Percentiles rank a stretch among this genome's conserved stretches.
These are phyloP conservation scores for Meles meles DNA, from an alignment of 2,113 vertebrate species.

Conservation along the genomic window DNA sequence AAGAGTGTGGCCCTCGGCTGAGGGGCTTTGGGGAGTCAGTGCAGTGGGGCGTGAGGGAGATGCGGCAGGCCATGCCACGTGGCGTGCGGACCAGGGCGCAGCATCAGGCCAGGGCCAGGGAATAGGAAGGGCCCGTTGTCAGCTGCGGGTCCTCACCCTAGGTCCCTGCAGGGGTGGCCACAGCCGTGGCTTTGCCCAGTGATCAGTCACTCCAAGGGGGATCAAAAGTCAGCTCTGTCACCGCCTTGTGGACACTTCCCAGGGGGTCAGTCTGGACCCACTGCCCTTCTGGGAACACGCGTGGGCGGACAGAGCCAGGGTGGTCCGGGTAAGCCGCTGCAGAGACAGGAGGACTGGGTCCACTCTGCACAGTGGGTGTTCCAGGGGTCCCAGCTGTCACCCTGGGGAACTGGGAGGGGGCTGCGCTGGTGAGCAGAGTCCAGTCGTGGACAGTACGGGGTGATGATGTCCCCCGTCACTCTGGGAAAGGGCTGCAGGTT, in stretches of 20 bases:
- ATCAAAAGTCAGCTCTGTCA: neutral
- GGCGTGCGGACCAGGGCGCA: neutral
- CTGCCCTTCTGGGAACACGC: neutral
- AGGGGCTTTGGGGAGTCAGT: neutral
- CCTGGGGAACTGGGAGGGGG: too few relatives aligned
- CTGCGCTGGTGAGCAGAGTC: neutral
- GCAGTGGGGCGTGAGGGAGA: neutral
- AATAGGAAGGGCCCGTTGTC: neutral
- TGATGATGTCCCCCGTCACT: neutral
- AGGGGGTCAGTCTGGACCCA: neutral
- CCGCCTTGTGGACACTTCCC: neutral
- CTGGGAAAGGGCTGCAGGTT: neutral
- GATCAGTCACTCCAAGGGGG: neutral
- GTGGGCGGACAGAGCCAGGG: neutral
- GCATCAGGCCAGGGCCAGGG: neutral
- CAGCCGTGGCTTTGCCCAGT: neutral
- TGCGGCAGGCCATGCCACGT: neutral
- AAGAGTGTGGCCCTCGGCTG: neutral
- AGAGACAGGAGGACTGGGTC: neutral
- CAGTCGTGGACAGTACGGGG: rapidly evolving
- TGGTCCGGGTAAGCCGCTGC: rapidly evolving
- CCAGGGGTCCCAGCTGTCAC: neutral
- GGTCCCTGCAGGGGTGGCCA: neutral
- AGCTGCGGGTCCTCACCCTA: neutral
- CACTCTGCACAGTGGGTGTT: rapidly evolving